Base-by-base conservation (phyloP, 2,888 invertebrate species). In the Microctonus hyperodae region DNA sequence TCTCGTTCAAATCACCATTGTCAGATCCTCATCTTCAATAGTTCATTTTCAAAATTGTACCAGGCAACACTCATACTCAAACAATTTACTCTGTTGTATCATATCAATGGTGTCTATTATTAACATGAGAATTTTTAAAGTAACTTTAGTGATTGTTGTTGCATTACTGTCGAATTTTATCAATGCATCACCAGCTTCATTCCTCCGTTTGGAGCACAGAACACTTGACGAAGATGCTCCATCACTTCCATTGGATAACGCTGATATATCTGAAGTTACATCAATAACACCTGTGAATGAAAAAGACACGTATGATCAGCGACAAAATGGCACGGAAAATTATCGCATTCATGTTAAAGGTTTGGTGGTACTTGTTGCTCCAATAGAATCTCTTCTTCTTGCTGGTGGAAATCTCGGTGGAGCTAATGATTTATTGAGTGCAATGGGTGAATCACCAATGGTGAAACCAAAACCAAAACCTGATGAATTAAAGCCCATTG, bases 311-410 rank as follows among this genome's bases (percentile, higher is more conserved):
- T 90, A 89, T 80, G 93, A 94, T 82, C 92, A 93, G 79, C 85
- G 92, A 7, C 94, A 94, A 80, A 93, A 92, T 78, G 93, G 93
- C 1, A 86, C 89, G 0, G 92, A 92, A 75, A 94, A 94, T 85
- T 88, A 89, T 72, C 86, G 91, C 20, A 83, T 93, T 10, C 89
- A 88, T 78, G 86, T 93, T 59, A 89, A 90, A 75, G 91, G 90
- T 13, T 85, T 92, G n/a, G 87, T 90, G 13, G 83, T 92, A 35
- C 89, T 90, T 2, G 85, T 90, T 50, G 89, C 90, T 0, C 90
- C 91, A 0, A 88, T 88, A 0, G 90, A 90, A 62, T 85, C 88
- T 1, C 82, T 90, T 7, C 80, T 90, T 13, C 84, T 88, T 23
- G 88, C 88, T 0, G 86, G 87, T 3, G 86, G 87, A 1, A 84